Evolutionary conservation across 1,140 invertebrate species (phyloP).

Genomic region (Paraescarpia echinospica): DNA sequence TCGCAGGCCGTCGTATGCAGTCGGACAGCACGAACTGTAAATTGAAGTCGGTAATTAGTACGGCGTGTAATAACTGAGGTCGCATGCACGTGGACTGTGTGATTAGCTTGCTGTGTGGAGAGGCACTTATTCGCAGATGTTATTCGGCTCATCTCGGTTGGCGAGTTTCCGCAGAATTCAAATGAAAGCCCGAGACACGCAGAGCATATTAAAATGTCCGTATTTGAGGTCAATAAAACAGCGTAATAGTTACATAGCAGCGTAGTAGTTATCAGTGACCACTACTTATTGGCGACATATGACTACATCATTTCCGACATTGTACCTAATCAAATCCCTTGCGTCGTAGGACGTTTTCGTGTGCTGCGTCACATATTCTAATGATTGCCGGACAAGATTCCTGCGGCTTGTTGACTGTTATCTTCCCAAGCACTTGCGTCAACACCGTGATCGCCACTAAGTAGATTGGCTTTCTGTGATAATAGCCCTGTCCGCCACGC

Average conservation of each 20-base stretch:
- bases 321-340: neutral
- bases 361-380: neutral
- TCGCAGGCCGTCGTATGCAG: no score
- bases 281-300: no score
- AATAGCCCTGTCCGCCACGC: neutral
- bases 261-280: neutral
- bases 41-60: no score
- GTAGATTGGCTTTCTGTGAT: neutral
- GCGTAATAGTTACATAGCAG: neutral
- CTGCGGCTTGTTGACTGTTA: neutral
- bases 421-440: neutral
- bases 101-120: no score
- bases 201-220: no score
- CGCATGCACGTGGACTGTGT: no score
- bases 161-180: no score
- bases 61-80: no score
- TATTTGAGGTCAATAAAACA: neutral
- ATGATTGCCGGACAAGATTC: neutral
- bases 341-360: neutral
- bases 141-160: no score
- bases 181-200: no score
- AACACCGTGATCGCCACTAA: neutral
- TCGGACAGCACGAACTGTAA: no score
- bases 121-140: no score
- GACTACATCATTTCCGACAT: neutral